phyloP scores from a whole-genome alignment of 1,140 invertebrate species.

The Formica exsecta region DNA sequence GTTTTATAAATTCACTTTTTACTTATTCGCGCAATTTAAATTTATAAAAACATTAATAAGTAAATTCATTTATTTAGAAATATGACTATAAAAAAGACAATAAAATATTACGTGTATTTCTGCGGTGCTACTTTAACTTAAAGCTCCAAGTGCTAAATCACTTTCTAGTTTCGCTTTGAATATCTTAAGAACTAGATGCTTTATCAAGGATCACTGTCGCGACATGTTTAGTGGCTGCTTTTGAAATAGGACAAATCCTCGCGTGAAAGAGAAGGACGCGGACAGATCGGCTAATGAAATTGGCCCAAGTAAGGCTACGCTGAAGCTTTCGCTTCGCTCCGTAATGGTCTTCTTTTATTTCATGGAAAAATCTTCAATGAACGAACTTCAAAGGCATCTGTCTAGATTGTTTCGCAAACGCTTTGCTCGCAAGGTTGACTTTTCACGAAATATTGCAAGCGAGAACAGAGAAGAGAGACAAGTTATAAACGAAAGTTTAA shows the following conservation, averaged over 20 bases:
- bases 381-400: constrained; percentile 21
- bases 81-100: background rate
- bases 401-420: constrained; percentile 63
- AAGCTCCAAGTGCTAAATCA: background rate
- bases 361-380: constrained; percentile 46
- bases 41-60: background rate
- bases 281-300: constrained; percentile 67
- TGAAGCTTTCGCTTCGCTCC: background rate
- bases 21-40: background rate
- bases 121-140: background rate
- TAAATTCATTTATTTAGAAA: background rate
- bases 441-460: constrained; percentile 20
- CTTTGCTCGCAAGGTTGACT: background rate
- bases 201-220: constrained; percentile 29
- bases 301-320: constrained; percentile 23
- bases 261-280: background rate
- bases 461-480: background rate
- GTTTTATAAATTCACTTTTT: background rate
- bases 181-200: background rate
- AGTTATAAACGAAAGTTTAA: constrained; percentile 23
- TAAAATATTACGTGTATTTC: background rate
- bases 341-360: background rate
- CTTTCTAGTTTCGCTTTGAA: constrained; percentile 7
- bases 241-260: constrained; percentile 34
- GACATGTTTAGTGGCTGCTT: constrained; percentile 44